Evolutionary conservation across 2,113 vertebrate genomes (phyloP), one percentile per base, ranked within the genome.

Genomic region (Octodon degus): DNA sequence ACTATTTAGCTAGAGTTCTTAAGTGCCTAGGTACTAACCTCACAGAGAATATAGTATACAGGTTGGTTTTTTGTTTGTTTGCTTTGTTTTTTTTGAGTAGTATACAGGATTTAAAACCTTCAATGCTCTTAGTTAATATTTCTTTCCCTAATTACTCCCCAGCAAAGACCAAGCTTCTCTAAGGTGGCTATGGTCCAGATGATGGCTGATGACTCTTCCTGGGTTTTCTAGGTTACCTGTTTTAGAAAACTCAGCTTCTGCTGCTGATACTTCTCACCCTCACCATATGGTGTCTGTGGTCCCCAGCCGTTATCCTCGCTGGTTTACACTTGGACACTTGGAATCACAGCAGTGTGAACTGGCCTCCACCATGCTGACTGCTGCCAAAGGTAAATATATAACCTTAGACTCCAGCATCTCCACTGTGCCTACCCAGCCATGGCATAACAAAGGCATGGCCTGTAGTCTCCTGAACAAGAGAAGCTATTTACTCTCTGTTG

Each of bases 341-440:
- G 99, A 99, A 98, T 99, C 99, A 0, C 99, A 99, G 98, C 99
- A 99, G 98, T 99, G 99, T 0, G 99, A 99, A 98, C 98, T 99
- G 97, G 99, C 99, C 90, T 99, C 99, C 77, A 99, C 99, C 98
- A 99, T 99, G 99, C 99, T 99, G 92, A 99, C 99, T 0, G 99
- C 99, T 83, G 99, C 99, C 97, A 99, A 99, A 99, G 99, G 99
- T 99, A 92, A 95, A 98, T 97, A 90, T 14, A 53, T 62, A 96
- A 93, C 4, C 76, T 58, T 68, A 85, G 88, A 60, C 55, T 90
- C 79, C 7, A 43, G 47, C 14, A 32, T 47, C 25, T 85, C 47
- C 76, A 58, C 58, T 63, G 0, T 81, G 34, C 43, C 87, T 91
- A 32, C 60, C 84, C 32, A 72, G 20, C 63, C 70, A 60, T 91